Evolutionary conservation across 2,113 vertebrate genomes (phyloP).

Genomic region (Odontesthes bonariensis): DNA sequence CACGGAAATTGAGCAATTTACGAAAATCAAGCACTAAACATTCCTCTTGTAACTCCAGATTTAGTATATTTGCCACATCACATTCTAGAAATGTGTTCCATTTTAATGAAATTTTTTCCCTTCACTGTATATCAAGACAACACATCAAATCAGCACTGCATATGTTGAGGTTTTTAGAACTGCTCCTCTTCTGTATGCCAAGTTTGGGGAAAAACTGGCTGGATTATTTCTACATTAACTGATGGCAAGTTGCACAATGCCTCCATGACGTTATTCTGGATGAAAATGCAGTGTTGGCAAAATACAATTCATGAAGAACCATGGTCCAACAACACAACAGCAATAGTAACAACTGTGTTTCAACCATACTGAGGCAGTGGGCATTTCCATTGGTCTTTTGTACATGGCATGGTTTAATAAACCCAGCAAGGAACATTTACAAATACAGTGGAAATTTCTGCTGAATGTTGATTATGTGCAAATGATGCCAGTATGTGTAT

Average conservation of each 20-base stretch:
- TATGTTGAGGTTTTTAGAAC: conserved; percentile 34
- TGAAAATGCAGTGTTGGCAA: conserved; percentile 39
- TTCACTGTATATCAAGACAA: conserved; percentile 32
- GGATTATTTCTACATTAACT: conserved; percentile 31
- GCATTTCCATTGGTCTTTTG: conserved; percentile 45
- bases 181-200: conserved; percentile 35
- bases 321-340: conserved; percentile 22
- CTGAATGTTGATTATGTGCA: neutral
- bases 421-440: conserved; percentile 2
- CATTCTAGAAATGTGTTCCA: conserved; percentile 26
- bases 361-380: conserved; percentile 30
- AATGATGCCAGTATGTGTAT: neutral
- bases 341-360: conserved; percentile 33
- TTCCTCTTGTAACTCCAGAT: conserved; percentile 10
- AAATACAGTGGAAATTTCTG: neutral
- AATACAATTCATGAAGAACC: conserved; percentile 18
- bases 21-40: conserved; percentile 3
- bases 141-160: conserved; percentile 30
- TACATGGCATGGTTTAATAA: conserved; percentile 19
- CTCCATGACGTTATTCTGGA: conserved; percentile 38
- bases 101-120: too few species aligned
- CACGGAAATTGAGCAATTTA: conserved; percentile 19
- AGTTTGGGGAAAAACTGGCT: conserved; percentile 42
- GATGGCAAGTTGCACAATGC: conserved; percentile 5
- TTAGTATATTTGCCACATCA: conserved; percentile 26